Evolutionary conservation across 2,797 vertebrate genomes (phyloP).

Genomic region (Squalus acanthias): DNA sequence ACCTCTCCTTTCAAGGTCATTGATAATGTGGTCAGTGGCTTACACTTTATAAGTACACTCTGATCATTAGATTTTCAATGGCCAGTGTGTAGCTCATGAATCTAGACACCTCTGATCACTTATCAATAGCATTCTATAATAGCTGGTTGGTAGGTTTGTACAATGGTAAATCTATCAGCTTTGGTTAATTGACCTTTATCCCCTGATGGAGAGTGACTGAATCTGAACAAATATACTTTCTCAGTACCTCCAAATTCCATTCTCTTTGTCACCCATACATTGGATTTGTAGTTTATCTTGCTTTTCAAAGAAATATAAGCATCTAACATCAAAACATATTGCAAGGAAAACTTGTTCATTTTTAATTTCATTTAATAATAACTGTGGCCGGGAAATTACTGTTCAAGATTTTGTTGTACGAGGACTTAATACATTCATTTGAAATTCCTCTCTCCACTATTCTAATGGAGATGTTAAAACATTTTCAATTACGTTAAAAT

Average conservation of each 20-base stretch:
- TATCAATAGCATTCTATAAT: not conserved
- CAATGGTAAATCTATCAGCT: not conserved
- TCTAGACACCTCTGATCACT: not conserved
- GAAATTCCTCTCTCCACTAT: not conserved
- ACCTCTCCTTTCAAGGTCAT: not conserved
- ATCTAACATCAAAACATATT: not conserved
- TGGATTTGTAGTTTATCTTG: too few species aligned
- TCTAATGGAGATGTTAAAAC: not conserved
- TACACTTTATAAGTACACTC: not conserved
- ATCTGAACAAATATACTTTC: not conserved
- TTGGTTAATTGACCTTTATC: not conserved
- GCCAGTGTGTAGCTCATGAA: not conserved
- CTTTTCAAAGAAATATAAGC: not conserved
- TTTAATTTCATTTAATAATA: not conserved
- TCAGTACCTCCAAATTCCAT: not conserved
- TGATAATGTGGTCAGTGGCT: not conserved
- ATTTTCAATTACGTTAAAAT: not conserved
- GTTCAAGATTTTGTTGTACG: not conserved
- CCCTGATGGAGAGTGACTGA: not conserved
- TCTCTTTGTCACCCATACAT: not conserved
- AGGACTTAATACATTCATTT: not conserved
- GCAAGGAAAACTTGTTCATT: not conserved
- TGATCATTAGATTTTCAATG: not conserved
- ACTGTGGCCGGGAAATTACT: not conserved
- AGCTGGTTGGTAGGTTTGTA: not conserved